Evolutionary conservation across 2,797 vertebrate species (phyloP), one percentile per base, ranked within the genome.

Genomic region (Thalassophryne amazonica): DNA sequence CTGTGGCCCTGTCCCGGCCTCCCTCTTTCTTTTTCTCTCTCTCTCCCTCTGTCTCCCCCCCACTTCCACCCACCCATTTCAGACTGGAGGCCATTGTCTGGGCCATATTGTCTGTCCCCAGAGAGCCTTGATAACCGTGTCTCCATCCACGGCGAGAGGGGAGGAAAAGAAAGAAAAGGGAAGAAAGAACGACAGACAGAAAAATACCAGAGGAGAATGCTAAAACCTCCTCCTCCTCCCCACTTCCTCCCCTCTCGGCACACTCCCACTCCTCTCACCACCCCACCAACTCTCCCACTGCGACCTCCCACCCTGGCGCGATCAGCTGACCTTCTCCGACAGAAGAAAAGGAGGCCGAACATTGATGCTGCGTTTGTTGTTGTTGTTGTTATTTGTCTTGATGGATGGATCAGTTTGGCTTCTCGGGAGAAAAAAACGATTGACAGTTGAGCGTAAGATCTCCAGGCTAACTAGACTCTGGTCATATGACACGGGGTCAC

Each of bases 61-160:
- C 15, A 24, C 40, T 52, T 68, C 60, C 47, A 47, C 47, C 38
- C 60, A n/a, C 58, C 54, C 85, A 65, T 61, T 66, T 77, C 51
- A 81, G 86, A 82, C 79, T 78, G 71, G 81, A 64, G 81, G 77
- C 70, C 62, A 54, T 90, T 88, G 80, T 88, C 64, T 89, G 79
- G 74, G 63, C 76, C 69, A 81, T 87, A 81, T 83, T 84, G 55
- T 88, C 86, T 73, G 74, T 58, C 84, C 84, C 79, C 70, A 65
- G 77, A 76, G 87, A 83, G 80, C 68, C 83, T 90, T 91, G 90
- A 90, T 91, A 91, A 89, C 88, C 87, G 85, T 91, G 88, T 91
- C 88, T 90, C 89, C 88, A 87, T 88, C 84, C 82, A 67, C 53
- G 34, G 68, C 81, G 71, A 38, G 56, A 70, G 61, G 42, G 38